Evolutionary conservation across 2,113 vertebrate genomes (phyloP).

Genomic region (Lepisosteus osseus): DNA sequence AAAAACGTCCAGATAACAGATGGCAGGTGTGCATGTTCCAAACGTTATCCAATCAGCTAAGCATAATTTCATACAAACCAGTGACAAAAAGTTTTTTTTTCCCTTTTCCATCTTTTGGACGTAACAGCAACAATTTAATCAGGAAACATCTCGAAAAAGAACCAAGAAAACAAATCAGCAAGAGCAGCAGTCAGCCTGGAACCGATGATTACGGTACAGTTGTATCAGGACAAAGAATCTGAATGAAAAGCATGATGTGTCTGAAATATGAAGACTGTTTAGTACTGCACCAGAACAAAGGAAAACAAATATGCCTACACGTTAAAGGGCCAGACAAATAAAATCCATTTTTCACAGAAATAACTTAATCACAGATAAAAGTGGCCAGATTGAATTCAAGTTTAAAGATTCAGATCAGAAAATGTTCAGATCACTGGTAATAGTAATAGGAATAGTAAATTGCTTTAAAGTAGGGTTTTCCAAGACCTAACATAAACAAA

Average conservation of each 20-base stretch:
- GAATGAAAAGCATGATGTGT: not conserved
- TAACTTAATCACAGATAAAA: not conserved
- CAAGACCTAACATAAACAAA: too few species aligned
- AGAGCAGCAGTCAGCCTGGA: not conserved
- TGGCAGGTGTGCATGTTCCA: too few species aligned
- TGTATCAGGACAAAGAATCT: slow-evolving; percentile 11
- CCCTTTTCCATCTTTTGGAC: not conserved
- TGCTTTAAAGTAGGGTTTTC: too few species aligned
- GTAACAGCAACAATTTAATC: not conserved
- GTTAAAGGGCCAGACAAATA: slow-evolving; percentile 27
- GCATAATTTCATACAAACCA: not conserved
- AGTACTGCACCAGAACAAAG: not conserved
- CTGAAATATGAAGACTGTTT: slow-evolving; percentile 6
- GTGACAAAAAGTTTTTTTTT: not conserved
- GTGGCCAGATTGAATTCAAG: too few species aligned
- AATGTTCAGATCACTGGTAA: too few species aligned
- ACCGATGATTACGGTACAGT: not conserved
- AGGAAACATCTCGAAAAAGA: not conserved
- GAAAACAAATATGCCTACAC: not conserved
- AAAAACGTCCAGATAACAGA: too few species aligned
- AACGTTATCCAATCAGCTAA: too few species aligned
- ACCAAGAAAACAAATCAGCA: not conserved
- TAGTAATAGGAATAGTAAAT: too few species aligned
- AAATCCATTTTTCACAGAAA: slow-evolving; percentile 30
- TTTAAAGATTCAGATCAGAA: too few species aligned